Evolutionary conservation across 2,888 invertebrate species (phyloP).

Genomic region (Limnephilus rhombicus): DNA sequence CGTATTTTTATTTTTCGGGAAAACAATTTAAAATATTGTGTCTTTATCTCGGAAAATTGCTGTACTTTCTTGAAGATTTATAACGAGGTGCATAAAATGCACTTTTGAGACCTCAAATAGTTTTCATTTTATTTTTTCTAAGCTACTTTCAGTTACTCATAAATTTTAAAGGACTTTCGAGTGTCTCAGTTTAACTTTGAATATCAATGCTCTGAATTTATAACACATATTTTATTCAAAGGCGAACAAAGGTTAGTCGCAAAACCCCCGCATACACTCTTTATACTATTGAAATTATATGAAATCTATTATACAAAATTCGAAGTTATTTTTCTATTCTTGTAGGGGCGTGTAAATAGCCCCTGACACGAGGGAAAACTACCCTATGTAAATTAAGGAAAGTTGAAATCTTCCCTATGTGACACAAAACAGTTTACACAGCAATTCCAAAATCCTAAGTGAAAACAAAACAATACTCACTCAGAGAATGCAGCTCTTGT

Average conservation of each 20-base stretch:
- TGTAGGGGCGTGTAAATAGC: too few relatives aligned
- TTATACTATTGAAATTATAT: background rate
- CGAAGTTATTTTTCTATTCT: background rate
- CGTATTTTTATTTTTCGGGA: background rate
- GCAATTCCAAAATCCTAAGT: too few relatives aligned
- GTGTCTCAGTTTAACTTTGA: background rate
- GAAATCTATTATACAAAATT: background rate
- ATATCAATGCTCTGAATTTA: background rate
- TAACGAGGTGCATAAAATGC: background rate
- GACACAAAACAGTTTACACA: too few relatives aligned
- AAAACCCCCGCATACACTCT: background rate
- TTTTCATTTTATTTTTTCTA: background rate
- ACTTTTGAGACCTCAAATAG: background rate
- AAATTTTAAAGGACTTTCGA: background rate
- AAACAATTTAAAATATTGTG: background rate
- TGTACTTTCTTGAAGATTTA: background rate
- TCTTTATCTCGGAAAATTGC: background rate
- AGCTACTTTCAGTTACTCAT: background rate
- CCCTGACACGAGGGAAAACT: too few relatives aligned
- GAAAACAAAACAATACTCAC: too few relatives aligned
- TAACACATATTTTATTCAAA: background rate
- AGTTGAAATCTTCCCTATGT: too few relatives aligned
- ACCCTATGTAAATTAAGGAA: too few relatives aligned
- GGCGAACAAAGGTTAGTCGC: background rate
- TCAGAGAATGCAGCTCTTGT: too few relatives aligned